Conservation (phyloP, 2,888 invertebrate genomes). For the Piscicola geometra region DNA sequence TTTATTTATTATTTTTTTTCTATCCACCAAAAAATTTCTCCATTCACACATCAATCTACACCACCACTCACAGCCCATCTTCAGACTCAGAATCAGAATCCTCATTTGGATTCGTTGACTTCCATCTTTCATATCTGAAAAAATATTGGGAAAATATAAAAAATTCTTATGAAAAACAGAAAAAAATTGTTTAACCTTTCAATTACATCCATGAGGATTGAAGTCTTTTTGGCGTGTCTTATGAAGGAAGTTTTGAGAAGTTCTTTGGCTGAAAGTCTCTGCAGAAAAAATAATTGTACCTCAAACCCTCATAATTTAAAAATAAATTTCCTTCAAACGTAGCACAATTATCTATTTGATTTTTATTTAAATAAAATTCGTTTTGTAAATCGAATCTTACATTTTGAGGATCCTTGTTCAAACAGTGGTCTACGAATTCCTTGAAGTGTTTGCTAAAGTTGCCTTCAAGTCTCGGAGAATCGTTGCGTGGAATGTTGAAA, state of each 20-base stretch:
- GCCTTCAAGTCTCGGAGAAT: conserved; percentile 85
- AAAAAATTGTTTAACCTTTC: conserved; percentile 82
- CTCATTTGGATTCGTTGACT: conserved; percentile 15
- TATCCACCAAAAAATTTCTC: too few relatives aligned
- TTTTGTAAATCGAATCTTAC: conserved; percentile 33
- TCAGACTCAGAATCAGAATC: conserved; percentile 23
- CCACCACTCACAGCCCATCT: conserved; percentile 9
- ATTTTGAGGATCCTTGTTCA: conserved; percentile 43
- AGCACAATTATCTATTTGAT: too few relatives aligned
- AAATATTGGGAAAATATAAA: neutral
- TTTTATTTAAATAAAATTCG: too few relatives aligned
- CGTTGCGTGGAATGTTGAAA: conserved; percentile 91
- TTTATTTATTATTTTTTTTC: too few relatives aligned
- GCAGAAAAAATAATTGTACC: too few relatives aligned
- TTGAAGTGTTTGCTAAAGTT: conserved; percentile 77
- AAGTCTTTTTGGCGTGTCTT: conserved; percentile 94
- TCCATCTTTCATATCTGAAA: conserved; percentile 22
- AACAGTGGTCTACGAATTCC: conserved; percentile 42
- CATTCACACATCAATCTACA: too few relatives aligned
- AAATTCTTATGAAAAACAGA: too few relatives aligned
- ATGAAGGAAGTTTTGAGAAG: conserved; percentile 94
- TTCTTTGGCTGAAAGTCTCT: conserved; percentile 97
- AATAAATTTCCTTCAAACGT: too few relatives aligned
- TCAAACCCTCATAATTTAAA: too few relatives aligned
- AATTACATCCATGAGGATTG: conserved; percentile 93